Evolutionary conservation across 2,113 vertebrate species (phyloP), one percentile per base, ranked within the genome.

Genomic region (Hymenochirus boettgeri): DNA sequence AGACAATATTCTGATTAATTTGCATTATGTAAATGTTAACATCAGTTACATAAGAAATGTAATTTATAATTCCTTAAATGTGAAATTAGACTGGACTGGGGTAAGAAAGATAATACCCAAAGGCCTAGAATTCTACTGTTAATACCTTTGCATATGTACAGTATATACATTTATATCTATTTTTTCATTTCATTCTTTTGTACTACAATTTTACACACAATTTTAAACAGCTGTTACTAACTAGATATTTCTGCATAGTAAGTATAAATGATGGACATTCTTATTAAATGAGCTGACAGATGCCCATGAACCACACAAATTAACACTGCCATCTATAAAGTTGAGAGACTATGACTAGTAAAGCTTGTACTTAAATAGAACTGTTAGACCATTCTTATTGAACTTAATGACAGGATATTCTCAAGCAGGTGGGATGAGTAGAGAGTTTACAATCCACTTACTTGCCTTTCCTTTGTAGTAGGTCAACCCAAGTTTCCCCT

Each of bases 281-380:
- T 66, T 57, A 66, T 66, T 66, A 57, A 66, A 66, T 37, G 62
- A 65, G 62, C 53, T 65, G 63, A 66, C 63, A 66, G 63, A 66
- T 66, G 63, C 63, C 48, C 27, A 46, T 51, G 29, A 58, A 66
- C 63, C 55, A 35, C 63, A 58, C 54, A 66, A 58, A 66, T 66
- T 57, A 66, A 35, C 54, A 58, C 54, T 24, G 54, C 27, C 57
- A 55, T 55, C 63, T 50, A 66, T 66, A 58, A 66, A 66, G 55
- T 22, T 23, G 18, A 51, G 29, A 66, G 29, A 17, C 55, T 51
- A 57, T 39, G 63, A 66, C 63, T 66, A 31, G 57, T 66, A 66
- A 37, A 58, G 42, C 23, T 53, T 37, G 10, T 21, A 66, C 55
- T 50, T 66, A 66, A 57, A 66, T 57, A 66, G 63, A 66, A 66